phyloP scores from a whole-genome alignment of 92 coral and sea anemone species.

The Phenganax marumi region DNA sequence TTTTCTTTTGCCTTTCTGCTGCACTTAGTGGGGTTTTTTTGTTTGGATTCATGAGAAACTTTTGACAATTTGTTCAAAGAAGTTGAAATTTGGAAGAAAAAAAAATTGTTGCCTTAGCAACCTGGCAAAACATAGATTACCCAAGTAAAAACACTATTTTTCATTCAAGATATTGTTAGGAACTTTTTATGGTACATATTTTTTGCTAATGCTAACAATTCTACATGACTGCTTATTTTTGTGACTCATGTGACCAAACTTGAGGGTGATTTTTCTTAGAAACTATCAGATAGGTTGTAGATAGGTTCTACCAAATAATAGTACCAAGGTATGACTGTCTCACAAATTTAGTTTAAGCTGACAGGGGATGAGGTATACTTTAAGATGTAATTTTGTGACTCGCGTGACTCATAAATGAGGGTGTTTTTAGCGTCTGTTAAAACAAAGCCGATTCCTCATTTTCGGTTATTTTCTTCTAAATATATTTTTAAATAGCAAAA shows the following conservation, averaged over 20 bases:
- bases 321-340: slow-evolving; percentile 25
- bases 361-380: slow-evolving; percentile 37
- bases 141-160: slow-evolving; percentile 29
- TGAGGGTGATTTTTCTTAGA: slow-evolving; percentile 41
- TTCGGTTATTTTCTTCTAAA: background rate
- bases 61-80: slow-evolving; percentile 35
- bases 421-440: background rate
- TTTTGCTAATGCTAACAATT: slow-evolving; percentile 18
- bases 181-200: slow-evolving; percentile 34
- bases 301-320: slow-evolving; percentile 31
- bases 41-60: slow-evolving; percentile 38
- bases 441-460: background rate
- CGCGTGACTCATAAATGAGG: slow-evolving; percentile 41
- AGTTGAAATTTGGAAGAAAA: slow-evolving; percentile 33
- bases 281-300: background rate
- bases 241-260: slow-evolving; percentile 47
- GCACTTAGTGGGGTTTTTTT: slow-evolving; percentile 50
- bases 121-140: slow-evolving; percentile 48
- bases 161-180: background rate
- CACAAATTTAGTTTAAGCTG: background rate
- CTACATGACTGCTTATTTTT: slow-evolving; percentile 24
- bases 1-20: slow-evolving; percentile 50
- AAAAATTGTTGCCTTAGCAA: slow-evolving; percentile 19
- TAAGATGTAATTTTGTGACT: slow-evolving; percentile 43
- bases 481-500: background rate